Percentiles rank a stretch among this genome's conserved stretches.
These are phyloP conservation scores for Callospermophilus lateralis DNA, from an alignment of 2,113 vertebrate genomes.

Conservation along the genomic window DNA sequence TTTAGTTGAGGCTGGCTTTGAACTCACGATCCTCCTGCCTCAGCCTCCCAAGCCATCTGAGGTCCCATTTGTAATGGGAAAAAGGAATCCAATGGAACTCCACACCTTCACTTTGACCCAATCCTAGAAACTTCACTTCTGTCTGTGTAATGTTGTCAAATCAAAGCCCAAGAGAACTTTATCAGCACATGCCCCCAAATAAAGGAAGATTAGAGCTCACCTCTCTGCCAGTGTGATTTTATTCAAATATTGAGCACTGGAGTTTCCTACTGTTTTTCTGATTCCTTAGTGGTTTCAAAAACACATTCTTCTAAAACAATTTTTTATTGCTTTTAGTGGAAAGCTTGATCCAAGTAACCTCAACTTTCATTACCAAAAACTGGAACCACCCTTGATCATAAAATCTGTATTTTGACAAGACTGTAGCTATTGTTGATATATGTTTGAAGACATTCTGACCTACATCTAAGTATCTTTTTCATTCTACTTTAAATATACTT, in stretches of 20 bases:
- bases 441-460: not conserved
- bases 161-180: not conserved
- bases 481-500: slow-evolving; percentile 69
- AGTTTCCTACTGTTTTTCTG: not conserved
- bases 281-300: not conserved
- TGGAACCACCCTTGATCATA: slow-evolving; percentile 44
- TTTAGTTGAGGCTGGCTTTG: too few relatives aligned
- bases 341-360: not conserved
- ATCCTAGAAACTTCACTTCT: not conserved
- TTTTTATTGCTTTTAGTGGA: slow-evolving; percentile 1
- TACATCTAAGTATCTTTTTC: slow-evolving; percentile 65
- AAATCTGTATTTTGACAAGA: slow-evolving; percentile 79
- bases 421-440: slow-evolving; percentile 71
- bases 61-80: not conserved
- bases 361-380: not conserved
- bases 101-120: not conserved
- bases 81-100: not conserved
- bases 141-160: not conserved
- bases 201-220: not conserved
- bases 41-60: too few relatives aligned
- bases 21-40: too few relatives aligned
- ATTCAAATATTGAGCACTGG: not conserved
- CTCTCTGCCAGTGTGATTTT: not conserved
- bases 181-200: not conserved
- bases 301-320: not conserved